A percentile compares a stretch with the other conserved stretches of the same genome.
phyloP scores from a whole-genome alignment of 2,113 vertebrate genomes.

The Zosterops borbonicus region DNA sequence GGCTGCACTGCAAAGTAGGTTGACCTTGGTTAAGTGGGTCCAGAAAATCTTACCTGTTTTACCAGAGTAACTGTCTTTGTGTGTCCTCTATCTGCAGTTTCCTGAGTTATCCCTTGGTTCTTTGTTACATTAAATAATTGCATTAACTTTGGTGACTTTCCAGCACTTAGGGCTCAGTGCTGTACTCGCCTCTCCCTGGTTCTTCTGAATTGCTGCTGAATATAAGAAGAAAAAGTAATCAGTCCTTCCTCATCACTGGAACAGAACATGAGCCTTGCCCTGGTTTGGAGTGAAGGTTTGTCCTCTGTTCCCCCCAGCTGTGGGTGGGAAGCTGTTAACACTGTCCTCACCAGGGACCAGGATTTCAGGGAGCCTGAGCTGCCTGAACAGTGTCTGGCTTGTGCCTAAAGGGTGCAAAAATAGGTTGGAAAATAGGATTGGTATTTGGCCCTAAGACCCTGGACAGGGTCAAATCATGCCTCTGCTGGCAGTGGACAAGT shows the following conservation, averaged over 20 bases:
- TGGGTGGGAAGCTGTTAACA: background rate
- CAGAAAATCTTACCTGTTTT: background rate
- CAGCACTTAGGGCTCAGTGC: background rate
- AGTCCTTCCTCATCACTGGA: background rate
- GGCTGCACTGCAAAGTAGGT: background rate
- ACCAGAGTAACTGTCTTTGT: background rate
- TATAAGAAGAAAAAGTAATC: background rate
- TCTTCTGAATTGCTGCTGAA: background rate
- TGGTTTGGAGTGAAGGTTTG: background rate
- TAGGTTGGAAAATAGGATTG: background rate
- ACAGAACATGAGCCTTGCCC: background rate
- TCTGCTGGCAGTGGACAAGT: background rate
- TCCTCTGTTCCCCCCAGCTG: background rate
- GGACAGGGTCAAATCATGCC: background rate
- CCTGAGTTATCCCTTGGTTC: background rate
- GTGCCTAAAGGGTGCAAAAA: background rate
- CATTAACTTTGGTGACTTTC: background rate
- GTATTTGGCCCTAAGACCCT: background rate
- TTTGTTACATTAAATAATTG: background rate
- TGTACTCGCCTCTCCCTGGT: background rate
- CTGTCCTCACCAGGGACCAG: background rate
- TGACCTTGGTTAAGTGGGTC: conserved; percentile 41
- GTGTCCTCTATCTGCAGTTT: conserved; percentile 18
- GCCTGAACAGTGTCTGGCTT: background rate
- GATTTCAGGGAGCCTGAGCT: background rate